A percentile compares a stretch with the other conserved stretches of the same genome.
phyloP scores from a whole-genome alignment of 2,113 vertebrate species.

The Petrocephalus zakoni region DNA sequence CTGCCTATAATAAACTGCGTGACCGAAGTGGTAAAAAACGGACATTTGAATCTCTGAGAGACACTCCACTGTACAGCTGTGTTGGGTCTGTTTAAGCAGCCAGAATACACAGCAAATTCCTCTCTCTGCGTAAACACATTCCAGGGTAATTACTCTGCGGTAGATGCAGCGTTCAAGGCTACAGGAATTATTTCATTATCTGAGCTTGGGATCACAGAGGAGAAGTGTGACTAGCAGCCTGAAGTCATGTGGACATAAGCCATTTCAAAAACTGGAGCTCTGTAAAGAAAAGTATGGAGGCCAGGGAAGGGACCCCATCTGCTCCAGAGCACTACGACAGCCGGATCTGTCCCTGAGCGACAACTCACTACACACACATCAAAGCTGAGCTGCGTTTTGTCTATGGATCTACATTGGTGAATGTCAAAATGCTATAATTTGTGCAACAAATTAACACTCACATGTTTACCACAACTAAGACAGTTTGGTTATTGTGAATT shows the following conservation, averaged over 20 bases:
- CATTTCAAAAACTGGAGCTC: neutral
- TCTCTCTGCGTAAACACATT: conserved; percentile 14
- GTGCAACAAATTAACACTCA: neutral
- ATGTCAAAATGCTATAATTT: neutral
- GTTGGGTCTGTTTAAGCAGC: neutral
- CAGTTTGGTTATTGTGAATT: neutral
- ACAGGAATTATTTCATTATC: neutral
- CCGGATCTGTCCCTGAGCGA: neutral
- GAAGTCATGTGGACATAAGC: neutral
- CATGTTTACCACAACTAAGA: neutral
- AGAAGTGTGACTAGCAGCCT: neutral
- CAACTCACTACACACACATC: neutral
- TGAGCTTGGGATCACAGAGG: neutral
- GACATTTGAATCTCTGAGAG: neutral
- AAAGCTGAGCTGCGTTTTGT: neutral
- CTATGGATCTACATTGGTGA: neutral
- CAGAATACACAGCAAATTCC: neutral
- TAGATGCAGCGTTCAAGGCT: neutral
- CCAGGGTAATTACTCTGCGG: neutral
- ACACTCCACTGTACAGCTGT: neutral
- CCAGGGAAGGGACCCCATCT: neutral
- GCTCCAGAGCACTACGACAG: neutral
- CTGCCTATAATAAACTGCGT: neutral
- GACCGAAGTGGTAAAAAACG: neutral
- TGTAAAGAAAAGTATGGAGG: neutral